Percentiles rank a stretch among this genome's conserved stretches.
Evolutionary conservation across 2,888 invertebrate genomes (phyloP).

Genomic region (Tryphoninae sp.): DNA sequence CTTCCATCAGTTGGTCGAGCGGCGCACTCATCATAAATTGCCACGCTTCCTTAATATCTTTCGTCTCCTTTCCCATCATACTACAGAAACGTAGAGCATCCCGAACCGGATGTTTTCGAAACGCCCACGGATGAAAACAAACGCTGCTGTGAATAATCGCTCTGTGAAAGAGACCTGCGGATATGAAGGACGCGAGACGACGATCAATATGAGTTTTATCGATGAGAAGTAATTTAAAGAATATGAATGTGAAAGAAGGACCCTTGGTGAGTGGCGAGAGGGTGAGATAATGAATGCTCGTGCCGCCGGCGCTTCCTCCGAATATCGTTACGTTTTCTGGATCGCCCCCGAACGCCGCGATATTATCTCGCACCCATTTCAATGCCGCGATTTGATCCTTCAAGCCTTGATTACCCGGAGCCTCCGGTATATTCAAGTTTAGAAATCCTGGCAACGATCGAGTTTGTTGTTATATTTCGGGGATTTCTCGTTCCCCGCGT

Average conservation of each 20-base stretch:
- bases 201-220: neutral
- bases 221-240: too few relatives aligned
- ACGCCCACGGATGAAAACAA: constrained; percentile 63
- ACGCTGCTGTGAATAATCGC: constrained; percentile 74
- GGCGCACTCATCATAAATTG: constrained; percentile 68
- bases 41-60: constrained; percentile 67
- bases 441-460: constrained; percentile 67
- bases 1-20: constrained; percentile 74
- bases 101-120: constrained; percentile 51
- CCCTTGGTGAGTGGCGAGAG: constrained; percentile 72
- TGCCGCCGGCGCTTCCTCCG: constrained; percentile 72
- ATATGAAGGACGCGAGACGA: neutral
- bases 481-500: too few relatives aligned
- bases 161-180: constrained; percentile 73
- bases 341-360: constrained; percentile 73
- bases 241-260: constrained; percentile 38
- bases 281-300: constrained; percentile 65
- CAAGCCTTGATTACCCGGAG: constrained; percentile 74
- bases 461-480: too few relatives aligned
- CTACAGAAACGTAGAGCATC: constrained; percentile 64
- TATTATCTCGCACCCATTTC: constrained; percentile 74
- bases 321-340: constrained; percentile 73
- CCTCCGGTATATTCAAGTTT: constrained; percentile 71
- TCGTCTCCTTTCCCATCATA: constrained; percentile 66
- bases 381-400: constrained; percentile 74